These are phyloP conservation scores for Spodoptera picta DNA, from an alignment of 2,888 invertebrate genomes.

Conservation along the genomic window DNA sequence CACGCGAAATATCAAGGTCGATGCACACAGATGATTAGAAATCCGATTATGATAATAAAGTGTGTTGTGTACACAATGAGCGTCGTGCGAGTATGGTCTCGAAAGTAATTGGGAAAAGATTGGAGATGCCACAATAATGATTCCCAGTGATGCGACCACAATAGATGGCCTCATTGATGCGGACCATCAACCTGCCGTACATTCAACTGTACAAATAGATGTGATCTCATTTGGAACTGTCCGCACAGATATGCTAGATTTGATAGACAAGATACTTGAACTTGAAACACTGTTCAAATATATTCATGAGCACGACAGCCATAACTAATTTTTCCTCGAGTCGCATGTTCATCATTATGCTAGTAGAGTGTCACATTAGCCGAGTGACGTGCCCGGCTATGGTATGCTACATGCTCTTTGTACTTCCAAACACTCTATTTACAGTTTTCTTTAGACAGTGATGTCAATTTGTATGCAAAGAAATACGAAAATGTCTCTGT, in stretches of 20 bases:
- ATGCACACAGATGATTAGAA: constrained; percentile 60
- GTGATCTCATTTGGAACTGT: constrained; percentile 57
- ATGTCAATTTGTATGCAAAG: constrained; percentile 40
- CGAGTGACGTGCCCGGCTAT: constrained; percentile 48
- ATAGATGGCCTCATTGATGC: constrained; percentile 58
- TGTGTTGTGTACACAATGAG: constrained; percentile 45
- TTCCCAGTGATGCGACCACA: constrained; percentile 58
- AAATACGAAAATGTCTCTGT: constrained; percentile 45
- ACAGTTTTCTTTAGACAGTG: constrained; percentile 29
- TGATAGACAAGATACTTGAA: constrained; percentile 43
- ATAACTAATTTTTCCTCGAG: constrained; percentile 48
- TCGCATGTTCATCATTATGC: constrained; percentile 57
- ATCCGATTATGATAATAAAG: constrained; percentile 57
- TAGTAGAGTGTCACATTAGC: constrained; percentile 52
- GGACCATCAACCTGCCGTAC: constrained; percentile 60
- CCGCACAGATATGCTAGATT: constrained; percentile 46
- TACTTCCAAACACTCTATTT: constrained; percentile 32
- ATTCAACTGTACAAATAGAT: constrained; percentile 55
- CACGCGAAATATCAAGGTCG: constrained; percentile 66
- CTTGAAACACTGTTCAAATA: constrained; percentile 47
- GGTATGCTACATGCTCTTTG: constrained; percentile 45
- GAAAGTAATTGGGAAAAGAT: constrained; percentile 66
- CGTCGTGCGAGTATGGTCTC: constrained; percentile 48
- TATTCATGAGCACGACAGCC: constrained; percentile 53
- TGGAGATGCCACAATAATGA: constrained; percentile 59